Evolutionary conservation across 35 echinoderm and acorn worm species (phyloP).

Genomic region (Lytechinus pictus): DNA sequence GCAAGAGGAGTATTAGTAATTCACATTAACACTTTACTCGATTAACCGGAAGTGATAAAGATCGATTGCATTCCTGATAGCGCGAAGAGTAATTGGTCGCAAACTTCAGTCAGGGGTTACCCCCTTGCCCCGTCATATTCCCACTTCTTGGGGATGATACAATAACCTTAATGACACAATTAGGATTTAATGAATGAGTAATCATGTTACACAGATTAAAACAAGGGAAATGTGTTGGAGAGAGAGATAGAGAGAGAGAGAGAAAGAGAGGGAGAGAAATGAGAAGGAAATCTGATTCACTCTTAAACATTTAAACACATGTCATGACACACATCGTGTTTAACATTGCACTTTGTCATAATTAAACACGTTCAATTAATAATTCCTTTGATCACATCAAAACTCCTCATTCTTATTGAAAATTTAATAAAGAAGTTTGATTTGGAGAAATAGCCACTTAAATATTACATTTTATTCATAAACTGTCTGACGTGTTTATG

Average conservation of each 20-base stretch:
- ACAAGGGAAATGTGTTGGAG: neutral
- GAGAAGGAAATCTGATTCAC: neutral
- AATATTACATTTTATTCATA: too few relatives aligned
- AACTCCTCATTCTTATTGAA: too few relatives aligned
- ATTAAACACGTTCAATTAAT: too few relatives aligned
- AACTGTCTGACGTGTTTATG: too few relatives aligned
- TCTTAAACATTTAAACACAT: too few relatives aligned
- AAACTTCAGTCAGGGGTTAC: neutral
- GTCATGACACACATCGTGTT: too few relatives aligned
- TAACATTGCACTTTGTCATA: too few relatives aligned
- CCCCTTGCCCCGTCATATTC: neutral
- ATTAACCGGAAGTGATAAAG: neutral
- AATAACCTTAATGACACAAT: neutral
- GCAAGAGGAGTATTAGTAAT: neutral
- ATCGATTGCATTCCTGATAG: neutral
- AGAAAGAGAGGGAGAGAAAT: neutral
- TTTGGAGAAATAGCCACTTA: too few relatives aligned
- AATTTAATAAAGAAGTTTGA: too few relatives aligned
- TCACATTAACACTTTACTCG: neutral
- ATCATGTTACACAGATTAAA: neutral
- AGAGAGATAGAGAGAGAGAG: neutral
- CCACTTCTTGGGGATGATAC: neutral
- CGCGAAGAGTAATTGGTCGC: neutral
- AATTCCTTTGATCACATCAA: too few relatives aligned
- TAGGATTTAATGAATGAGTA: neutral